phyloP scores from a whole-genome alignment of 1,140 invertebrate genomes.

The Thaumetopoea pityocampa region DNA sequence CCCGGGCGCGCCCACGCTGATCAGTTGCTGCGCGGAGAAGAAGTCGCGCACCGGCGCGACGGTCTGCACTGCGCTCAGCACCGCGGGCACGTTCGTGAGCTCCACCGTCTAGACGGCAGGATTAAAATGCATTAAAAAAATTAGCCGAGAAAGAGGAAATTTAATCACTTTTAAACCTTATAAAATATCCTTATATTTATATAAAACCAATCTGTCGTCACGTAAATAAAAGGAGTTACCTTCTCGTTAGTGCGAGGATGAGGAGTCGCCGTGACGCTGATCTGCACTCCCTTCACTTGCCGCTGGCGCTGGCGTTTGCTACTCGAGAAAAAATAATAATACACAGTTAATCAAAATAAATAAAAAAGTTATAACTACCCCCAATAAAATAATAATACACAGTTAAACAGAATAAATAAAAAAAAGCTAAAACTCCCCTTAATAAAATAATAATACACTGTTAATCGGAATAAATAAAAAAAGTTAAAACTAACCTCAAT shows the following conservation, averaged over 20 bases:
- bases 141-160: not conserved
- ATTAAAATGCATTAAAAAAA: not conserved
- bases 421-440: no score
- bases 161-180: no score
- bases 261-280: constrained; percentile 58
- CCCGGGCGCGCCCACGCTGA: constrained; percentile 74
- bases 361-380: no score
- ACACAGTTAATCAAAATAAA: no score
- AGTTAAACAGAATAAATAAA: no score
- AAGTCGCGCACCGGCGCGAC: constrained; percentile 85
- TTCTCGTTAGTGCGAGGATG: constrained; percentile 62
- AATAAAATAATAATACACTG: no score
- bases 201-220: no score
- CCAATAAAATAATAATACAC: no score
- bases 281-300: constrained; percentile 60
- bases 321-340: constrained; percentile 5
- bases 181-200: no score
- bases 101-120: constrained; percentile 41
- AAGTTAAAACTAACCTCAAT: no score
- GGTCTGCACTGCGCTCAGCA: constrained; percentile 72
- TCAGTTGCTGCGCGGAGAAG: constrained; percentile 84
- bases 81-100: constrained; percentile 43
- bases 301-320: constrained; percentile 45
- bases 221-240: constrained; percentile 30
- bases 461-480: no score